Conservation (phyloP, 2,888 invertebrate genomes). For the Parascotia fuliginaria region DNA sequence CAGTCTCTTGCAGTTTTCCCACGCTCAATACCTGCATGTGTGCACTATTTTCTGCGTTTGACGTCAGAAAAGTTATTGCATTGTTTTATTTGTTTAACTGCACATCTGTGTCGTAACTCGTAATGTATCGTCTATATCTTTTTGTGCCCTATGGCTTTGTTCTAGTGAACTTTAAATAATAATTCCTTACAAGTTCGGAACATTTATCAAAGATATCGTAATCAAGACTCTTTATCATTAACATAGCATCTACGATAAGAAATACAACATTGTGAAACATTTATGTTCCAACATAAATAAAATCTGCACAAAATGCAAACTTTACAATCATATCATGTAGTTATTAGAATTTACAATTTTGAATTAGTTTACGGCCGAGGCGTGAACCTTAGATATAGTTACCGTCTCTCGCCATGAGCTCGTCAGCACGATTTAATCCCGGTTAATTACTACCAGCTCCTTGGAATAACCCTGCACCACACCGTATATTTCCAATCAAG, state of each 20-base stretch:
- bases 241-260: background rate
- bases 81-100: conserved; percentile 59
- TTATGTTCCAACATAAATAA: conserved; percentile 13
- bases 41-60: conserved; percentile 57
- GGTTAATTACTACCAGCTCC: conserved; percentile 68
- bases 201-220: conserved; percentile 2
- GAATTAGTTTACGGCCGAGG: conserved; percentile 49
- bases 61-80: conserved; percentile 56
- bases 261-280: conserved; percentile 16
- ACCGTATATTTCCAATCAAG: conserved; percentile 30
- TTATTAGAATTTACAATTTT: conserved; percentile 54
- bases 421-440: conserved; percentile 68
- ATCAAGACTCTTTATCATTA: conserved; percentile 6
- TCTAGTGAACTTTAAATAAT: conserved; percentile 5
- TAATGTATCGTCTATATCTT: conserved; percentile 36
- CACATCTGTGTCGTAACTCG: conserved; percentile 58
- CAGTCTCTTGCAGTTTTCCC: conserved; percentile 52
- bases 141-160: conserved; percentile 17
- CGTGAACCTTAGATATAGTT: conserved; percentile 54
- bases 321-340: conserved; percentile 56
- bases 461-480: conserved; percentile 48
- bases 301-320: conserved; percentile 40
- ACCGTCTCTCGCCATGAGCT: conserved; percentile 52
- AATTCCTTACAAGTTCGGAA: conserved; percentile 4
- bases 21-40: conserved; percentile 66